Evolutionary conservation across 2,797 vertebrate genomes (phyloP).

Genomic region (Syngnathus rostellatus): DNA sequence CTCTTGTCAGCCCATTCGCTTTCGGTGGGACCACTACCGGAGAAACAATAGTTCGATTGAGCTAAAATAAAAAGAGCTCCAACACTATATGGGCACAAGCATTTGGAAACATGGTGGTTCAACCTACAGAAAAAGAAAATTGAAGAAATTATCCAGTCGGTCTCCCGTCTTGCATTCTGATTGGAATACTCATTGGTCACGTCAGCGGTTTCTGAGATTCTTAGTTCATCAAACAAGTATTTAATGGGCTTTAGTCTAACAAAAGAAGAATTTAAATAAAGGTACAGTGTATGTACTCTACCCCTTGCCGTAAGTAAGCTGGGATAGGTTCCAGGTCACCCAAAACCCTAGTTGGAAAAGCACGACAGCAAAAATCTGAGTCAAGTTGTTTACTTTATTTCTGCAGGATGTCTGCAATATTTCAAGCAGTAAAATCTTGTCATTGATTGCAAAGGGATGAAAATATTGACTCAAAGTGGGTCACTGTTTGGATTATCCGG

Average conservation of each 20-base stretch:
- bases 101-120: background rate
- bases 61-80: background rate
- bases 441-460: too few species aligned
- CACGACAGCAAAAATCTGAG: too few species aligned
- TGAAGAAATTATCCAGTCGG: background rate
- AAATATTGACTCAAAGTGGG: too few species aligned
- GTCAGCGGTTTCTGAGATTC: background rate
- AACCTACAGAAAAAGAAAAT: background rate
- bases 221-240: background rate
- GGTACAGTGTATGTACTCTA: background rate
- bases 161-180: background rate
- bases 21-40: background rate
- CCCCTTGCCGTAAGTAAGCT: background rate
- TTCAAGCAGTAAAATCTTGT: too few species aligned
- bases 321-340: background rate
- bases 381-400: too few species aligned
- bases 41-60: background rate
- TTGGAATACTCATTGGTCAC: background rate
- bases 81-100: background rate
- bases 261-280: background rate
- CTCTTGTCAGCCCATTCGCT: slow-evolving; percentile 33
- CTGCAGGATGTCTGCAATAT: too few species aligned
- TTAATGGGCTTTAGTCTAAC: background rate
- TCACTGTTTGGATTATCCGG: too few species aligned
- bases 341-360: background rate